Percentiles rank a stretch among this genome's conserved stretches.
Conservation (phyloP, 2,113 vertebrate genomes). For the Ptyas mucosa region DNA sequence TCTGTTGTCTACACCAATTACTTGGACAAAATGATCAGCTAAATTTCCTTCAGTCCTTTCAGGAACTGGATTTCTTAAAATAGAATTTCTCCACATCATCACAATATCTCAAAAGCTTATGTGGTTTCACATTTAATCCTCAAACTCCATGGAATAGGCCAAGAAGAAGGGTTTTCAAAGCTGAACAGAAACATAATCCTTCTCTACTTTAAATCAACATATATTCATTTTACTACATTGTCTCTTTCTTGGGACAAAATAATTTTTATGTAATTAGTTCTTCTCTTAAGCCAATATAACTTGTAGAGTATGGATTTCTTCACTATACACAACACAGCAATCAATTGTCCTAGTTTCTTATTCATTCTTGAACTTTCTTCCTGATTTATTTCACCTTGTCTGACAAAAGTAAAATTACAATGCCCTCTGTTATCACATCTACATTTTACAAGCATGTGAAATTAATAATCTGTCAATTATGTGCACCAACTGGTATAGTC, state of each 20-base stretch:
- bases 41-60: background rate
- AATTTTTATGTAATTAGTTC: background rate
- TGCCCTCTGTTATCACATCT: background rate
- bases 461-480: background rate
- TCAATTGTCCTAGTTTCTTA: background rate
- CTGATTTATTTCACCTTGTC: background rate
- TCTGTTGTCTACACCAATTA: background rate
- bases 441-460: background rate
- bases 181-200: background rate
- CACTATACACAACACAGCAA: background rate
- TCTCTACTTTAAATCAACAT: background rate
- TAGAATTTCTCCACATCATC: background rate
- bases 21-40: background rate
- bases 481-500: background rate
- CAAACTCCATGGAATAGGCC: background rate
- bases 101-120: background rate
- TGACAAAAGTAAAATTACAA: background rate
- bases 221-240: background rate
- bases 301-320: background rate
- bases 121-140: background rate
- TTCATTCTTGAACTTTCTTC: background rate
- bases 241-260: background rate
- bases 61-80: background rate
- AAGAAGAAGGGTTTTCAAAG: background rate
- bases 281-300: background rate